Percentiles rank a stretch among this genome's conserved stretches.
These are phyloP conservation scores for Dinocampus coccinellae DNA, from an alignment of 2,888 invertebrate genomes.

Conservation along the genomic window DNA sequence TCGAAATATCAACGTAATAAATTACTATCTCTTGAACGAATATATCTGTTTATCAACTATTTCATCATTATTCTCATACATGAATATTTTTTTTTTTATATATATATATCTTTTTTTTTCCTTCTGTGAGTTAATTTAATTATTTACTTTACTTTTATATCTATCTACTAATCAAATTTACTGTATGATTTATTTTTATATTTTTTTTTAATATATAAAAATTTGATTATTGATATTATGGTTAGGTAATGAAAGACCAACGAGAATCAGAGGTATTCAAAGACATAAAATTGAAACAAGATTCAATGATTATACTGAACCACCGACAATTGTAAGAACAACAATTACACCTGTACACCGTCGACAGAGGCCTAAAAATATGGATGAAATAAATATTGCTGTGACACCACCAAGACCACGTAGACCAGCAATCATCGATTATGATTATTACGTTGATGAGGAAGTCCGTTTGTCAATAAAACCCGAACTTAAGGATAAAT, in stretches of 20 bases:
- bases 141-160: neutral
- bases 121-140: neutral
- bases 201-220: neutral
- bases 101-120: neutral
- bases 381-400: constrained; percentile 31
- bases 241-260: constrained; percentile 29
- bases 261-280: constrained; percentile 18
- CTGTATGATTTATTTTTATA: neutral
- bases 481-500: constrained; percentile 73
- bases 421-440: constrained; percentile 70
- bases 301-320: constrained; percentile 41
- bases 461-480: constrained; percentile 73
- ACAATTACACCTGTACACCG: constrained; percentile 47
- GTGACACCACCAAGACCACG: constrained; percentile 51
- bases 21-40: constrained; percentile 5
- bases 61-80: constrained; percentile 4
- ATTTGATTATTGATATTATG: neutral
- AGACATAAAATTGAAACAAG: constrained; percentile 9
- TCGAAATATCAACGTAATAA: constrained; percentile 23
- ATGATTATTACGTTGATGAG: constrained; percentile 80
- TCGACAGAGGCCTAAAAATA: constrained; percentile 48
- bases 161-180: neutral
- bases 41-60: neutral
- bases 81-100: too few species aligned
- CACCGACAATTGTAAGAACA: constrained; percentile 51